Evolutionary conservation across 1,140 invertebrate species (phyloP).

Genomic region (Drosophila setifemur): DNA sequence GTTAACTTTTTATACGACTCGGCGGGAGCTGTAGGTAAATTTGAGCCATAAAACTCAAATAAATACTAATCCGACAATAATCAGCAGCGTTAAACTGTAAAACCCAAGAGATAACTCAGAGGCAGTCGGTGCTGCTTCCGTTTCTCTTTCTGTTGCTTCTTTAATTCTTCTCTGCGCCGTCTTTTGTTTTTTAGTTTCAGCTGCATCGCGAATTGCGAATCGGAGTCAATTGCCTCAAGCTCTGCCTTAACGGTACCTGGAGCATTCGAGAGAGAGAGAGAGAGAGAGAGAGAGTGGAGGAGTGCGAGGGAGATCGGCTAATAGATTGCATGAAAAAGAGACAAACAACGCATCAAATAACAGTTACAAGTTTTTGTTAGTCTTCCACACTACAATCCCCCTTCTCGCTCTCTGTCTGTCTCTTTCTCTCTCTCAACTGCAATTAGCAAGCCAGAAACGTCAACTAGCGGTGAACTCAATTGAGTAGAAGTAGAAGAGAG

Average conservation of each 20-base stretch:
- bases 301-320: conserved; percentile 28
- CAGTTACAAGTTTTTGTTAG: conserved; percentile 49
- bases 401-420: background rate
- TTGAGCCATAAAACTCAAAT: conserved; percentile 35
- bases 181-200: conserved; percentile 18
- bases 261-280: conserved; percentile 30
- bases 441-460: conserved; percentile 46
- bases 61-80: conserved; percentile 26
- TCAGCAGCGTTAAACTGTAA: conserved; percentile 42
- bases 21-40: conserved; percentile 13
- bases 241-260: conserved; percentile 60
- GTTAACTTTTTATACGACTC: background rate
- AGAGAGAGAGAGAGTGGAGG: conserved; percentile 5
- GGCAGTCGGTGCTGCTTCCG: conserved; percentile 10
- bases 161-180: conserved; percentile 11
- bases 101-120: conserved; percentile 25
- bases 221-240: conserved; percentile 65
- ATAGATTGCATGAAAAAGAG: conserved; percentile 53
- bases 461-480: conserved; percentile 53
- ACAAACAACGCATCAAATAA: conserved; percentile 45
- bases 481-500: conserved; percentile 12
- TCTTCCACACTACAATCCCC: background rate
- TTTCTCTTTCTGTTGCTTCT: conserved; percentile 9
- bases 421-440: conserved; percentile 11
- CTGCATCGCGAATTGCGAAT: conserved; percentile 48